Conservation (phyloP, 1,140 invertebrate genomes). For the Portunus trituberculatus region DNA sequence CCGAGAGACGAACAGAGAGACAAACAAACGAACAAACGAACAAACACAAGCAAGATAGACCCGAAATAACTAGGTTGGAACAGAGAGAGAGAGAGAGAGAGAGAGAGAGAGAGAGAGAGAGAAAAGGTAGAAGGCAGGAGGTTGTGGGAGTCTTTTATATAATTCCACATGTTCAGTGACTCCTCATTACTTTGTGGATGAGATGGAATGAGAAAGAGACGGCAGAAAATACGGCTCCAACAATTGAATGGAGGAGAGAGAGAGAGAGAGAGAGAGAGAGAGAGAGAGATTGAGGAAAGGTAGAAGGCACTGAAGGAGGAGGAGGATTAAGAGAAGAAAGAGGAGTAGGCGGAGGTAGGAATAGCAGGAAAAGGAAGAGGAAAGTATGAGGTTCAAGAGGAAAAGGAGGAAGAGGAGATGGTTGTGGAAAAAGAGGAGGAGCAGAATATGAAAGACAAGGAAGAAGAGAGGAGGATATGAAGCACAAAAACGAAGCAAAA, state of each 20-base stretch:
- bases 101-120: conserved; percentile 51
- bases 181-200: background rate
- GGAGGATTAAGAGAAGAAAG: too few species aligned
- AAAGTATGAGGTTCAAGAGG: too few species aligned
- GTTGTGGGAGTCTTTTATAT: background rate
- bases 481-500: background rate
- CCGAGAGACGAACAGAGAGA: too few species aligned
- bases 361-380: too few species aligned
- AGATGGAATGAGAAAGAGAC: background rate
- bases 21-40: too few species aligned
- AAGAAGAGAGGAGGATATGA: background rate
- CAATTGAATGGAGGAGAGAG: background rate
- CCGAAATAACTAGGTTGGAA: background rate
- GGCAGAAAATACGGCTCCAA: background rate
- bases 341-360: too few species aligned
- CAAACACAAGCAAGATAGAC: too few species aligned
- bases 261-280: too few species aligned
- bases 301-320: too few species aligned
- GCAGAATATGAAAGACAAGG: background rate
- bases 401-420: too few species aligned
- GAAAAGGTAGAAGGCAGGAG: background rate
- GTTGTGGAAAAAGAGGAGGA: background rate
- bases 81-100: background rate
- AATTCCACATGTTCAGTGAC: background rate
- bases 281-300: too few species aligned